Conservation (phyloP, 2,797 vertebrate species). For the Lerista edwardsae region DNA sequence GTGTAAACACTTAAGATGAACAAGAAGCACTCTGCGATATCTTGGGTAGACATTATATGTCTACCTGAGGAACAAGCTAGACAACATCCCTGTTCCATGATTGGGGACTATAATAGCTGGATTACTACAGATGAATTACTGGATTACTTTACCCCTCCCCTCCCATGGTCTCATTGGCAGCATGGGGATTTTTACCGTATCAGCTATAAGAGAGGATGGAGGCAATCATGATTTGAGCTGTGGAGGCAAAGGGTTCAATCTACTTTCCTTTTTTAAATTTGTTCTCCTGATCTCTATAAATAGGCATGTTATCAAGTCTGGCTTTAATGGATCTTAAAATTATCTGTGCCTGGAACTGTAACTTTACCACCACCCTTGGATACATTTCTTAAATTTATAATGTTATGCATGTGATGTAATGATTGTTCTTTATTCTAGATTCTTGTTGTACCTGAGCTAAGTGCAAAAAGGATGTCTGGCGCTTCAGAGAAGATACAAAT, state of each 20-base stretch:
- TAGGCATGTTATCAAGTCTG: no score
- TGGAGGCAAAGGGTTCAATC: no score
- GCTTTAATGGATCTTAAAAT: neutral
- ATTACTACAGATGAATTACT: no score
- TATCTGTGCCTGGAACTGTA: neutral
- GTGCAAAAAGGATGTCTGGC: constrained; percentile 96
- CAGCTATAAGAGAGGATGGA: no score
- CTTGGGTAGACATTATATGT: no score
- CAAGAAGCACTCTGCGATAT: neutral
- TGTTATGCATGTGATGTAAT: neutral
- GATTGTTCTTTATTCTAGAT: neutral
- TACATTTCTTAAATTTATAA: neutral
- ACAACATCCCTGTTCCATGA: neutral
- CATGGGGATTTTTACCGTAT: no score
- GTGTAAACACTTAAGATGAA: neutral
- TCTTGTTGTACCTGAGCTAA: constrained; percentile 88
- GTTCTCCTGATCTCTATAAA: no score
- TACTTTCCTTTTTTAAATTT: no score
- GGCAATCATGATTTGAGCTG: no score
- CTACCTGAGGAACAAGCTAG: neutral
- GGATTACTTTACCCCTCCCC: no score
- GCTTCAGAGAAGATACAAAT: constrained; percentile 94
- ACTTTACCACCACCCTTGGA: neutral
- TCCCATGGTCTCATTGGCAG: no score
- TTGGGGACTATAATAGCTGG: neutral